Evolutionary conservation across 30 jellyfish, hydroid and myxozoan species (phyloP).

Genomic region (Mastigias papua): DNA sequence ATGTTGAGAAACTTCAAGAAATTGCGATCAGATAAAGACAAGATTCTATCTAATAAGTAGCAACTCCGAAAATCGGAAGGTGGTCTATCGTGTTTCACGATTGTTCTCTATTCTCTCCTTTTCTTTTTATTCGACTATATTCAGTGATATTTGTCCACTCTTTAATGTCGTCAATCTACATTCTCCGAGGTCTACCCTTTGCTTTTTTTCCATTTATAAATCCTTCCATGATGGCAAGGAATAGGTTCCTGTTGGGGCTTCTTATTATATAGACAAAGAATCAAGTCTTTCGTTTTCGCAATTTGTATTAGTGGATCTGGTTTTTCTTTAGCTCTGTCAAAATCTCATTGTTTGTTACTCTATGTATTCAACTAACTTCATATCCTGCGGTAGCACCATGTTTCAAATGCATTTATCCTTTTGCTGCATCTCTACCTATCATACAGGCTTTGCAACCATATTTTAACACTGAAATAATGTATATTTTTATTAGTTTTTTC

Average conservation of each 20-base stretch:
- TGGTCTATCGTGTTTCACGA: neutral
- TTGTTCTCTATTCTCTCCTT: neutral
- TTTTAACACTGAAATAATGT: constrained; percentile 29
- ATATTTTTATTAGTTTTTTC: constrained; percentile 36
- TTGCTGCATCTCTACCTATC: constrained; percentile 37
- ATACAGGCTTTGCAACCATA: constrained; percentile 31
- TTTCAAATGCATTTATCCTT: constrained; percentile 47
- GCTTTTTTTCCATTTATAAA: neutral
- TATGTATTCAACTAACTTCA: constrained; percentile 39
- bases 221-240: constrained; percentile 14
- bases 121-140: neutral
- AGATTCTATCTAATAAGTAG: too few relatives aligned
- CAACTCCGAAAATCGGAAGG: neutral
- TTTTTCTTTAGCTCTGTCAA: neutral
- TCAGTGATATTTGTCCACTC: neutral
- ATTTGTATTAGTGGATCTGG: neutral
- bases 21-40: too few relatives aligned
- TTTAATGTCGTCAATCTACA: constrained; percentile 1
- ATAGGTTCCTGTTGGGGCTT: neutral
- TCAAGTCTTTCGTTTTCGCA: neutral
- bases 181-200: constrained; percentile 7
- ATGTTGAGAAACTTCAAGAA: too few relatives aligned
- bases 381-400: constrained; percentile 61
- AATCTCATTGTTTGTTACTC: constrained; percentile 5
- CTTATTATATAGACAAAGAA: neutral